Conservation (phyloP, 2,888 invertebrate genomes). For the Trichopoda pennipes region DNA sequence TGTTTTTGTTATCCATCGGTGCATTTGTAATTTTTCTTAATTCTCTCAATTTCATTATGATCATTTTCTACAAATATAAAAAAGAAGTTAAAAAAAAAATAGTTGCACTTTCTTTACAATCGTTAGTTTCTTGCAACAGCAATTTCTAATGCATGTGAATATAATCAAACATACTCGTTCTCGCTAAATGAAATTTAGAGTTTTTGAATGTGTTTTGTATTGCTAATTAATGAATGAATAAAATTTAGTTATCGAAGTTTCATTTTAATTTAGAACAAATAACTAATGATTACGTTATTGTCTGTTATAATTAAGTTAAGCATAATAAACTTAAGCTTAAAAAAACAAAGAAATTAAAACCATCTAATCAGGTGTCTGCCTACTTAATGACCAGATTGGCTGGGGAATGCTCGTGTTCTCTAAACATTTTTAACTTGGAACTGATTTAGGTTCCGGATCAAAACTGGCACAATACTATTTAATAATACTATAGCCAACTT, state of each 20-base stretch:
- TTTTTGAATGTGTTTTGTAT: not conserved
- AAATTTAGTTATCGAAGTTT: not conserved
- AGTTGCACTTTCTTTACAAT: slow-evolving; percentile 63
- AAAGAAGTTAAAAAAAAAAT: slow-evolving; percentile 19
- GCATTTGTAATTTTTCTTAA: slow-evolving; percentile 68
- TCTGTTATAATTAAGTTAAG: not conserved
- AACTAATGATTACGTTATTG: not conserved
- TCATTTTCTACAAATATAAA: slow-evolving; percentile 32
- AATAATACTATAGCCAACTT: no score
- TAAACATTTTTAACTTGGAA: no score
- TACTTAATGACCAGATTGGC: no score
- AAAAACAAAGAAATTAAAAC: no score
- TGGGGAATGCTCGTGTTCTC: no score
- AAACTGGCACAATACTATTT: no score
- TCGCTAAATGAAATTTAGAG: slow-evolving; percentile 14
- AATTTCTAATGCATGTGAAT: slow-evolving; percentile 6
- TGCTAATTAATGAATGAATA: slow-evolving; percentile 13
- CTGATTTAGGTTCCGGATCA: no score
- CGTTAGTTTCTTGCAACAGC: slow-evolving; percentile 33
- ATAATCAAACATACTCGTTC: slow-evolving; percentile 25
- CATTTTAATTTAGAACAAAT: slow-evolving; percentile 15
- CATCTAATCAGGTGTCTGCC: no score
- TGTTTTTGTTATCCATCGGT: slow-evolving; percentile 78
- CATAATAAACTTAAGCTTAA: not conserved
- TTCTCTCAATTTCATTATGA: slow-evolving; percentile 49